Evolutionary conservation across 2,113 vertebrate genomes (phyloP).

Genomic region (Pseudorectes ferrugineus): DNA sequence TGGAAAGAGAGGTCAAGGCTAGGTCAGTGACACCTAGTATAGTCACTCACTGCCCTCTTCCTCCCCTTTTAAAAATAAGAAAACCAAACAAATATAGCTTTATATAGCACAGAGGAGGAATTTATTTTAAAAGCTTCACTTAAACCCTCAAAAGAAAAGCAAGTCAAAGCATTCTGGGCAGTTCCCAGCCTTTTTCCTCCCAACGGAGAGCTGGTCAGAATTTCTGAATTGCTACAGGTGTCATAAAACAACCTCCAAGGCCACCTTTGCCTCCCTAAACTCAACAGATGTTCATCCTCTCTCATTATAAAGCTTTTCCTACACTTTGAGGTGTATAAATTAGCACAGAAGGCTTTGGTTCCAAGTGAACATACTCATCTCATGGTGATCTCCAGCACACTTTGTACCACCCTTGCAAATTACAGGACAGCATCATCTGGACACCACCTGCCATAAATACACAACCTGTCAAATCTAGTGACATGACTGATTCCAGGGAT

Average conservation of each 20-base stretch:
- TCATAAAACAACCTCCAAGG: background rate
- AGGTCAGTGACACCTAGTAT: constrained; percentile 10
- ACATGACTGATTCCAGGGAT: background rate
- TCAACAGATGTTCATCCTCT: background rate
- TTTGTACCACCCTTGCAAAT: background rate
- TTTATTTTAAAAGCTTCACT: background rate
- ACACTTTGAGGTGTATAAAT: background rate
- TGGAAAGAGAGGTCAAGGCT: background rate
- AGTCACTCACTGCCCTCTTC: background rate
- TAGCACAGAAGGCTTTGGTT: background rate
- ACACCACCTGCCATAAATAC: background rate
- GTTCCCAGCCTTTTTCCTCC: background rate
- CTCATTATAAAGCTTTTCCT: background rate
- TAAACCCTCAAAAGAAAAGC: background rate
- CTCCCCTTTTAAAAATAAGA: background rate
- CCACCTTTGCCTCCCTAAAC: background rate
- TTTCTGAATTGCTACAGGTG: background rate
- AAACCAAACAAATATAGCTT: constrained; percentile 7
- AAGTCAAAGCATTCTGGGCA: background rate
- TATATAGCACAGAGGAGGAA: constrained; percentile 9
- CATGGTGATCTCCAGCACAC: background rate
- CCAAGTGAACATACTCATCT: background rate
- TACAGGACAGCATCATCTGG: background rate
- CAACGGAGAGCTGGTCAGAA: background rate
- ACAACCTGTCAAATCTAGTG: background rate